Base-by-base conservation (phyloP, 2,797 vertebrate species). In the Podarcis lilfordi region DNA sequence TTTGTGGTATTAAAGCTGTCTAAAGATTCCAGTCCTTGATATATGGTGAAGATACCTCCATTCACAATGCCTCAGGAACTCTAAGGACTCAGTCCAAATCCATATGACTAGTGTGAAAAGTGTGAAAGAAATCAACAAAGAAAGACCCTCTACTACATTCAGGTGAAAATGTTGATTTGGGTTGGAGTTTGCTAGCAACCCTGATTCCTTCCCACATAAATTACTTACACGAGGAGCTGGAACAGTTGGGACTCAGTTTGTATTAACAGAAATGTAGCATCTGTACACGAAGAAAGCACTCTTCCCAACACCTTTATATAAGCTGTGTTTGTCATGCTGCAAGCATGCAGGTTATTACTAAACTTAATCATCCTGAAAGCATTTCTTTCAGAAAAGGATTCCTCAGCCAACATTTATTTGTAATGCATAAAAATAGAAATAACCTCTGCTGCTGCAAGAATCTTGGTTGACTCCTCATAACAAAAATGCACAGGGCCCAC, bases 301-400 rank as follows among this genome's bases (percentile, higher is more conserved):
- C 86, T 75, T 2, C 86, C 6, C 83, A 43, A 89, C 11, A 84
- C 64, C 25, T 79, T 32, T 85, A 76, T n/a, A 84, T 17, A 88
- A 68, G 2, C 55, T 29, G 5, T 61, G 0, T 23, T 87, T 85
- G 86, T 45, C 0, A 27, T 0, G 0, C 64, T 87, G 1, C 23
- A 76, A 88, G 75, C 69, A 82, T 3, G 71, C 59, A 1, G 66
- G 69, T 76, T 86, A 85, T 29, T 45, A 45, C 78, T 13, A 5
- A 59, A 85, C 50, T 66, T 7, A 79, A 50, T 40, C 71, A 86
- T 86, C 43, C 27, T 64, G 86, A 68, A 27, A 85, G n/a, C 80
- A 19, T 1, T 10, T 61, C 71, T 93, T 91, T 88, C 50, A 40
- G 69, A 32, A 84, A 2, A 72, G 66, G 61, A 50, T 27, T 35